Conservation (phyloP, 2,113 vertebrate species). For the Perca fluviatilis region DNA sequence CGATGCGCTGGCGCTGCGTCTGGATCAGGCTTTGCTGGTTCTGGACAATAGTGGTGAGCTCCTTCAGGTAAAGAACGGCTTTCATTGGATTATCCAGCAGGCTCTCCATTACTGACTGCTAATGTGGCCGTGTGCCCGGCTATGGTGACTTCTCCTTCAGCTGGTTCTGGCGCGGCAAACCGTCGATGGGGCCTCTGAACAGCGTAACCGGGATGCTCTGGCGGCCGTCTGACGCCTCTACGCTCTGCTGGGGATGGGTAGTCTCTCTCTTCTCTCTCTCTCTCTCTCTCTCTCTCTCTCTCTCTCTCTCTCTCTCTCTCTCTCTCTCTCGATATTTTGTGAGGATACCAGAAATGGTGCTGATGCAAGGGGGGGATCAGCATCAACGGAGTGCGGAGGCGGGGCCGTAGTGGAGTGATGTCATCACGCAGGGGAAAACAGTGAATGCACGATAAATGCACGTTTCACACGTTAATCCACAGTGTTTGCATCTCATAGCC, state of each 20-base stretch:
- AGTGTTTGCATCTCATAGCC: not conserved
- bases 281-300: constrained; percentile 38
- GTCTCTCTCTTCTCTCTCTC: constrained; percentile 41
- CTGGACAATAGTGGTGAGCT: constrained; percentile 97
- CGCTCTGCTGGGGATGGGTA: constrained; percentile 48
- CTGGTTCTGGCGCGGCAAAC: constrained; percentile 55
- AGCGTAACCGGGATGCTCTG: constrained; percentile 61
- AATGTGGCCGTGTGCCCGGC: constrained; percentile 56
- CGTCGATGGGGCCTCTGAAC: constrained; percentile 59
- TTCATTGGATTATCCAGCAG: constrained; percentile 98
- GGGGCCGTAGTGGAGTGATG: constrained; percentile 74
- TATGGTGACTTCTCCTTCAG: constrained; percentile 47
- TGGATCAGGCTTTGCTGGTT: constrained; percentile 99
- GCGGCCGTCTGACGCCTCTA: constrained; percentile 63
- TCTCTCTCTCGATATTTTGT: constrained; percentile 17
- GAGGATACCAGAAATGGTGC: constrained; percentile 75
- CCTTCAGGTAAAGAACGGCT: constrained; percentile 96
- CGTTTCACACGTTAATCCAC: constrained; percentile 10
- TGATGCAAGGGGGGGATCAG: constrained; percentile 75
- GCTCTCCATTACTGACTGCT: constrained; percentile 92
- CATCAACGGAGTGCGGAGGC: constrained; percentile 62
- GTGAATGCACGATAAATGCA: constrained; percentile 2
- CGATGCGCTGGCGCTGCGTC: constrained; percentile 96
- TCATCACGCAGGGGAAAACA: constrained; percentile 68
- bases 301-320: constrained; percentile 30